Percentiles rank a stretch among this genome's conserved stretches.
These are phyloP conservation scores for Lamproptera curius DNA, from an alignment of 2,888 invertebrate genomes.

Conservation along the genomic window DNA sequence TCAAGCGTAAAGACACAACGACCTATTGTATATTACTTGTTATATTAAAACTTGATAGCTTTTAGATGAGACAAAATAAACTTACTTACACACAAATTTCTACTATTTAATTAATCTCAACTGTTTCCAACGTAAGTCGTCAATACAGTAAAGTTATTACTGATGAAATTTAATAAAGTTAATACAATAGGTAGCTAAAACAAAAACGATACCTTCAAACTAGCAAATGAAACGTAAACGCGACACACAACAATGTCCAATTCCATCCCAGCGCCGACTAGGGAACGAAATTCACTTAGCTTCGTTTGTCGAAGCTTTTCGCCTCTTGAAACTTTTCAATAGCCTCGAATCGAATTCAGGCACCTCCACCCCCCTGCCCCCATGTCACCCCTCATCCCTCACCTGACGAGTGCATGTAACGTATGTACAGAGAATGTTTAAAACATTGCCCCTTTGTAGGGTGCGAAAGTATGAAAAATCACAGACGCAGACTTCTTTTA, in stretches of 20 bases:
- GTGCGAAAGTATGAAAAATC: background rate
- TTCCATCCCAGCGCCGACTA: conserved; percentile 58
- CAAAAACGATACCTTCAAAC: background rate
- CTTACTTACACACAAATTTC: too few relatives aligned
- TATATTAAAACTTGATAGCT: too few relatives aligned
- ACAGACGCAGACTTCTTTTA: background rate
- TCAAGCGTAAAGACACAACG: too few relatives aligned
- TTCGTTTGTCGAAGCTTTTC: conserved; percentile 79
- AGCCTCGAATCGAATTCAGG: conserved; percentile 73
- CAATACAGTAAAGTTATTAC: too few relatives aligned
- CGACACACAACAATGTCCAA: too few relatives aligned
- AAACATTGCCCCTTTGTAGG: conserved; percentile 11
- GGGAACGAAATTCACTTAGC: conserved; percentile 78
- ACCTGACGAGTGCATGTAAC: conserved; percentile 36
- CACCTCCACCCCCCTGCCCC: conserved; percentile 40
- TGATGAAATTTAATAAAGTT: too few relatives aligned
- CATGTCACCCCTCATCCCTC: conserved; percentile 25
- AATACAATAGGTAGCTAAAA: too few relatives aligned
- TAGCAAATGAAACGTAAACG: too few relatives aligned
- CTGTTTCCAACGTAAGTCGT: too few relatives aligned
- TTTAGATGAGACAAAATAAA: too few relatives aligned
- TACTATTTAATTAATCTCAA: too few relatives aligned
- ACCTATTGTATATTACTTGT: too few relatives aligned
- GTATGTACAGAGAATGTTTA: conserved; percentile 15
- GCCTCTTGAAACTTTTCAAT: conserved; percentile 79